Evolutionary conservation across 2,888 invertebrate genomes (phyloP).

Genomic region (Phyllotreta cruciferae): DNA sequence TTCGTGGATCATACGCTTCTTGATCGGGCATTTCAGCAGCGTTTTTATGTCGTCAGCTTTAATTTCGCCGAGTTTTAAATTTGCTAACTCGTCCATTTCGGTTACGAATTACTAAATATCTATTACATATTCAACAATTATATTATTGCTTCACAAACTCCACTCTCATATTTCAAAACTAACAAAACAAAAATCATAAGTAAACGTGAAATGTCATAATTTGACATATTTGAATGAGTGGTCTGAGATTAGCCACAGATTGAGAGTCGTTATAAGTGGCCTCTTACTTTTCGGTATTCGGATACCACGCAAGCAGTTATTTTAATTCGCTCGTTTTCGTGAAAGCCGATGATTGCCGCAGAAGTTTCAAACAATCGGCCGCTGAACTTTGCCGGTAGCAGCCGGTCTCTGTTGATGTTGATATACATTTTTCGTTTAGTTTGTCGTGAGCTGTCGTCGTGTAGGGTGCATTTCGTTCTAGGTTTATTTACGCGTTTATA

Average conservation of each 20-base stretch:
- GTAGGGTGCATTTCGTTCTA: slow-evolving; percentile 23
- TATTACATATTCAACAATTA: too few species aligned
- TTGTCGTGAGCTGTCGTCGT: slow-evolving; percentile 40
- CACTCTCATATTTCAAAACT: too few species aligned
- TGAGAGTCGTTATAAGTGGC: neutral
- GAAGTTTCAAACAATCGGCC: slow-evolving; percentile 47
- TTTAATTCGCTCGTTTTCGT: slow-evolving; percentile 21
- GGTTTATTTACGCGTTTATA: slow-evolving; percentile 22
- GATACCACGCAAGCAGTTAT: neutral
- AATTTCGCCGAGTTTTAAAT: slow-evolving; percentile 12
- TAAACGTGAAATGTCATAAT: too few species aligned
- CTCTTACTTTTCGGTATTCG: neutral
- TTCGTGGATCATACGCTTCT: slow-evolving; percentile 50
- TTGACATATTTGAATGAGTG: neutral
- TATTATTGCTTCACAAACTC: too few species aligned
- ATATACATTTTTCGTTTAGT: slow-evolving; percentile 35
- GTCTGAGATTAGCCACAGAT: slow-evolving; percentile 1
- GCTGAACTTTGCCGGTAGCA: slow-evolving; percentile 47
- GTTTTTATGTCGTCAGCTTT: slow-evolving; percentile 37
- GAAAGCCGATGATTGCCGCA: slow-evolving; percentile 29
- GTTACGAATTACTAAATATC: too few species aligned
- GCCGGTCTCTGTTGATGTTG: slow-evolving; percentile 36
- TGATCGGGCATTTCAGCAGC: slow-evolving; percentile 51
- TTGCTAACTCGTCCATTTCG: neutral
- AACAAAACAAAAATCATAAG: too few species aligned